Evolutionary conservation across 2,113 vertebrate species (phyloP).

Genomic region (Corydoras sp.): DNA sequence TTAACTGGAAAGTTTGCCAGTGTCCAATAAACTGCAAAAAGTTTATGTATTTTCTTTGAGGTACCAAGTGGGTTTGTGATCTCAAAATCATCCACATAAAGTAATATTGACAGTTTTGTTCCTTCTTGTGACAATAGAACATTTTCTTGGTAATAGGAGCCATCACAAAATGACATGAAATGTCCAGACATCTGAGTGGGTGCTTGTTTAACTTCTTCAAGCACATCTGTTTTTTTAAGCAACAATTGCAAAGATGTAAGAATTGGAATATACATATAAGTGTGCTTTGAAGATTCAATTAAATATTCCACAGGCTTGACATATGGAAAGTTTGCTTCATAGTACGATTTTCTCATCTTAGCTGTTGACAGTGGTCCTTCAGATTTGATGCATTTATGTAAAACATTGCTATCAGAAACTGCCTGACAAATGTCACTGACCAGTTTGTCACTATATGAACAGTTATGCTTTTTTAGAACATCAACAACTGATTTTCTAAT

Average conservation of each 20-base stretch:
- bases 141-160: background rate
- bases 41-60: background rate
- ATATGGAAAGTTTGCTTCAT: slow-evolving; percentile 23
- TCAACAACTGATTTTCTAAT: slow-evolving; percentile 28
- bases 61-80: background rate
- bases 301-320: slow-evolving; percentile 9
- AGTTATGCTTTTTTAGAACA: slow-evolving; percentile 21
- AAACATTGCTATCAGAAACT: slow-evolving; percentile 37
- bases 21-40: background rate
- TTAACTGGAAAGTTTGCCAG: background rate
- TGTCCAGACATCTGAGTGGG: too few relatives aligned
- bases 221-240: background rate
- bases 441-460: slow-evolving; percentile 13
- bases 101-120: background rate
- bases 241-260: background rate
- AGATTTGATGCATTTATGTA: slow-evolving; percentile 27
- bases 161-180: too few relatives aligned
- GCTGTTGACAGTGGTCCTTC: slow-evolving; percentile 31
- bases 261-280: background rate
- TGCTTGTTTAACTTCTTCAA: background rate
- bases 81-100: background rate
- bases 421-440: slow-evolving; percentile 28
- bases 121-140: background rate
- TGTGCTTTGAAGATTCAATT: background rate
- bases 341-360: slow-evolving; percentile 28